Evolutionary conservation across 1,140 invertebrate genomes (phyloP).

Genomic region (Aporrectodea caliginosa): DNA sequence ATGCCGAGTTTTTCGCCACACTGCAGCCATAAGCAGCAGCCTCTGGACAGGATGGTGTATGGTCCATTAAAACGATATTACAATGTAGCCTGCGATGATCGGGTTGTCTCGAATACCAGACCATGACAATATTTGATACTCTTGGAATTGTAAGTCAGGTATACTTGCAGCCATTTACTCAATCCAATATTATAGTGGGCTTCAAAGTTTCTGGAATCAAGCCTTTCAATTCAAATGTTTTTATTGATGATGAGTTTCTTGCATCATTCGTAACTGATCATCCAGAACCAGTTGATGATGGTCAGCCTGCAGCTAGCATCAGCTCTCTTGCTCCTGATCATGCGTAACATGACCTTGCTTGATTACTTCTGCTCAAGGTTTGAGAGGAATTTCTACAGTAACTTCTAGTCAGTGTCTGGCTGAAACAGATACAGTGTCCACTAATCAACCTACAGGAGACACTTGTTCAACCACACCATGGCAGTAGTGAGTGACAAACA

Average conservation of each 20-base stretch:
- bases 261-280: slow-evolving; percentile 29
- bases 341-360: too few relatives aligned
- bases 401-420: too few relatives aligned
- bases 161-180: slow-evolving; percentile 49
- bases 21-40: slow-evolving; percentile 40
- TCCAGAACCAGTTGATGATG: too few relatives aligned
- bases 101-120: slow-evolving; percentile 55
- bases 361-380: too few relatives aligned
- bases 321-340: too few relatives aligned
- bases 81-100: slow-evolving; percentile 52
- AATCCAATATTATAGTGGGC: slow-evolving; percentile 54
- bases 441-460: too few relatives aligned
- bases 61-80: slow-evolving; percentile 36
- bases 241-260: slow-evolving; percentile 31
- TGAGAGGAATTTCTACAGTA: too few relatives aligned
- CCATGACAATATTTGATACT: slow-evolving; percentile 58
- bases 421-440: too few relatives aligned
- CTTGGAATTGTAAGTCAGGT: slow-evolving; percentile 49
- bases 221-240: slow-evolving; percentile 31
- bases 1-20: slow-evolving; percentile 39
- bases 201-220: slow-evolving; percentile 52
- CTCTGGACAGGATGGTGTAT: slow-evolving; percentile 38
- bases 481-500: too few relatives aligned
- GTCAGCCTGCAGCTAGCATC: too few relatives aligned
- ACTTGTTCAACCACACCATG: too few relatives aligned